phyloP scores from a whole-genome alignment of 2,113 vertebrate genomes.

The Menidia beryllina region DNA sequence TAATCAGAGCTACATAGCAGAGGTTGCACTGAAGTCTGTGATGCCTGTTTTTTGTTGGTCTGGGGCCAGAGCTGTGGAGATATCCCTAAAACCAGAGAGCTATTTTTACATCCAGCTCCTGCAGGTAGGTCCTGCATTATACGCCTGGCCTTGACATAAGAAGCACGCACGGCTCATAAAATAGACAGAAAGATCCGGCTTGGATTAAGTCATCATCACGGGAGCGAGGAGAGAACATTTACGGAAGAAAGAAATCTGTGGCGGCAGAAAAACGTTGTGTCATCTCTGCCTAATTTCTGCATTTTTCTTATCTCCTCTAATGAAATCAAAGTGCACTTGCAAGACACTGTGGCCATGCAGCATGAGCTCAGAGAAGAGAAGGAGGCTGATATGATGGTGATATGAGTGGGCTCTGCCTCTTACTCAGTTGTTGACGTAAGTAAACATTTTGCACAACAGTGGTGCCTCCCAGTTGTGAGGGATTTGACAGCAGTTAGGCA shows the following conservation, averaged over 20 bases:
- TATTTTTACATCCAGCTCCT: conserved; percentile 32
- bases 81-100: conserved; percentile 38
- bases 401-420: conserved; percentile 68
- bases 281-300: neutral
- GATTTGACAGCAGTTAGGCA: conserved; percentile 50
- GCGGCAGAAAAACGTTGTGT: conserved; percentile 4
- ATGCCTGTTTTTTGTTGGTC: conserved; percentile 54
- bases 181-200: conserved; percentile 13
- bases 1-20: conserved; percentile 63
- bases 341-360: conserved; percentile 11
- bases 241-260: neutral
- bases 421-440: conserved; percentile 62
- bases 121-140: conserved; percentile 24
- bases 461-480: conserved; percentile 52
- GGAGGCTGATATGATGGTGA: conserved; percentile 24
- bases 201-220: conserved; percentile 26
- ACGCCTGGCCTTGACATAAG: conserved; percentile 8
- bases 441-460: conserved; percentile 65
- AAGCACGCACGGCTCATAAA: conserved; percentile 8
- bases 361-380: conserved; percentile 32
- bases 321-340: conserved; percentile 21
- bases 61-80: conserved; percentile 37
- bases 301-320: conserved; percentile 1
- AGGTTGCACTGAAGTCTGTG: conserved; percentile 49
- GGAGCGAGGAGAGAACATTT: neutral